A percentile compares a stretch with the other conserved stretches of the same genome.
Conservation (phyloP, 1,140 invertebrate genomes). For the Scaptomyza pallida region DNA sequence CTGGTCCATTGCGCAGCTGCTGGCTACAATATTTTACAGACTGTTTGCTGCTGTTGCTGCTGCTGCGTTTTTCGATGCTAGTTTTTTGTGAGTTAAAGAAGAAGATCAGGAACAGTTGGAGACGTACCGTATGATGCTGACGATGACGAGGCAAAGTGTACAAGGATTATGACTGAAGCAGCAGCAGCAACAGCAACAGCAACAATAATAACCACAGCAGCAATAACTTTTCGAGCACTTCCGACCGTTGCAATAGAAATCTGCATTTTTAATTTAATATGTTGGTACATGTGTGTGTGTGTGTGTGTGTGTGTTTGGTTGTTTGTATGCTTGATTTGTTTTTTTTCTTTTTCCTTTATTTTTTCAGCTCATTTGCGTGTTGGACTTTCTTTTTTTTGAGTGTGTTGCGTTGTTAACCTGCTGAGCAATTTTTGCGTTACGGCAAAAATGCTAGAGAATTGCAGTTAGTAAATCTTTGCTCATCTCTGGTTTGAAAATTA, state of each 20-base stretch:
- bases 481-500: conserved; percentile 1
- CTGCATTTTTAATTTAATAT: conserved; percentile 73
- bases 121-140: conserved; percentile 33
- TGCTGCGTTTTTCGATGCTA: conserved; percentile 65
- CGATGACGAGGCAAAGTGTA: conserved; percentile 40
- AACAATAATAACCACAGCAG: conserved; percentile 26
- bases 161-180: conserved; percentile 30
- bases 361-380: too few relatives aligned
- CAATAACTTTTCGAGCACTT: conserved; percentile 74
- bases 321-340: neutral
- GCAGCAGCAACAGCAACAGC: conserved; percentile 13
- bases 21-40: conserved; percentile 78
- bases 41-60: conserved; percentile 64
- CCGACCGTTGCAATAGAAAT: conserved; percentile 77
- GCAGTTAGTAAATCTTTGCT: neutral
- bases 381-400: too few relatives aligned
- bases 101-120: conserved; percentile 47
- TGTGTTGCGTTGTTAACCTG: neutral
- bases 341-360: conserved; percentile 18
- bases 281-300: conserved; percentile 20
- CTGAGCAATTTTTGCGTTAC: neutral
- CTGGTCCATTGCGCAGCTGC: conserved; percentile 60
- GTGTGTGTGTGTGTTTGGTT: conserved; percentile 15
- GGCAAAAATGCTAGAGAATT: neutral
- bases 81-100: conserved; percentile 41